phyloP scores from a whole-genome alignment of 2,113 vertebrate species.

The Mobula birostris region DNA sequence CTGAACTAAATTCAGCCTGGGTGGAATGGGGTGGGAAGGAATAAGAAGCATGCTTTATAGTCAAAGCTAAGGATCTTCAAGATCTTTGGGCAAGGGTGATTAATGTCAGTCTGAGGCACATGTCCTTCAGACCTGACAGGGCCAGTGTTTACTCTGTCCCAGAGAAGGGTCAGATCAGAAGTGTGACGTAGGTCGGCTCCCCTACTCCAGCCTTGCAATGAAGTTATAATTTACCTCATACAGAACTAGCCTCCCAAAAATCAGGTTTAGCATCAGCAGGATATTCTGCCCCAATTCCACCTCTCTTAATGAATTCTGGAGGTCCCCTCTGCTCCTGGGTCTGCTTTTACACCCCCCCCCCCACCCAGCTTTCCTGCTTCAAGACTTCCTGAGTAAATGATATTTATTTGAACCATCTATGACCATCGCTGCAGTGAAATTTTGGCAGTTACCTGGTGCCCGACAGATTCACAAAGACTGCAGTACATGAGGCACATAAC shows the following conservation, averaged over 20 bases:
- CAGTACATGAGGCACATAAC: no score
- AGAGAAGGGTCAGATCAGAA: no score
- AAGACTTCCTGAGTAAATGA: no score
- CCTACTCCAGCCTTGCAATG: background rate
- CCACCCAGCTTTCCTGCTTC: no score
- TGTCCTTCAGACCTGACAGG: no score
- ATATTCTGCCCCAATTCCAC: background rate
- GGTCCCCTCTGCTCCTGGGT: background rate
- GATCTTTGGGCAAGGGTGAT: background rate
- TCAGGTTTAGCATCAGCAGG: background rate
- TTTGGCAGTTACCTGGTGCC: no score
- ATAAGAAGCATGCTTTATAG: background rate
- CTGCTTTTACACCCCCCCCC: background rate
- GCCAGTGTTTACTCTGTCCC: no score
- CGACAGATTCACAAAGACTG: no score
- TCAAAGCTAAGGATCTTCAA: background rate
- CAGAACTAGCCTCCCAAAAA: background rate
- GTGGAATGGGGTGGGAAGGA: background rate
- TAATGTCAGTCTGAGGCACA: background rate
- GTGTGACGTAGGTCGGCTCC: background rate
- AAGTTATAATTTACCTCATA: no score
- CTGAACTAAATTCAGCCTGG: no score
- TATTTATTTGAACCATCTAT: no score
- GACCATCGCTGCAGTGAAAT: no score
- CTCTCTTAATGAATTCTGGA: background rate